Evolutionary conservation across 2,888 invertebrate genomes (phyloP), one percentile per base, ranked within the genome.

Genomic region (Drosophila atripex): DNA sequence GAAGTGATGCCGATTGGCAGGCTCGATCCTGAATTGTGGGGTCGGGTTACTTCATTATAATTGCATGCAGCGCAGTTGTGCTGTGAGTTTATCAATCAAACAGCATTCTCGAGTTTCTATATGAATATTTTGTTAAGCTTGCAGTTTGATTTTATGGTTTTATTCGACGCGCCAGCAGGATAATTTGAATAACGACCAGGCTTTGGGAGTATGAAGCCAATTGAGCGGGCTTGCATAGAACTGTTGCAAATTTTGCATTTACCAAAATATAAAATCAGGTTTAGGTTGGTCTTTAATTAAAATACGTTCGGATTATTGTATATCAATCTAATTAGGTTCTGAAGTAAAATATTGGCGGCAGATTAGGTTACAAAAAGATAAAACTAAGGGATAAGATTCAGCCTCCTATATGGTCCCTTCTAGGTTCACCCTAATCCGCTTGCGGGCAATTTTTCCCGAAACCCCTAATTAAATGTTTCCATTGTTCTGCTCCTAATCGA

Each of bases 401-500:
- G 32, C n/a, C 12, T 12, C 3, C 32, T 32, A n/a, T 32, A 32
- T 32, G n/a, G 32, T 12, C 12, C 12, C n/a, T 14, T n/a, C n/a
- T n/a, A 16, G 14, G n/a, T 11, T 35, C 45, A 64, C 28, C 60
- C 35, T 70, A 80, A 80, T 72, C 83, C 69, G 80, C 73, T 80
- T 82, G 52, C 78, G 69, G 69, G 76, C 78, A 80, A 80, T 80
- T 83, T 80, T 78, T 82, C 76, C 78, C 73, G 78, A 66, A 65
- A 56, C 32, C 45, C 49, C 64, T 78, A 80, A 76, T 80, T 80
- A 82, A 80, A 72, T 71, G 75, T 64, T 53, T 57, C 58, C 70
- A 70, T 68, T 70, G 68, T 68, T 46, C 50, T 35, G 32, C 53
- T 8, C 8, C 46, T 38, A 41, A 53, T 39, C 53, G 52, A 49